Evolutionary conservation across 2,888 invertebrate species (phyloP), one percentile per base, ranked within the genome.

Genomic region (Choristoneura rosaceana): DNA sequence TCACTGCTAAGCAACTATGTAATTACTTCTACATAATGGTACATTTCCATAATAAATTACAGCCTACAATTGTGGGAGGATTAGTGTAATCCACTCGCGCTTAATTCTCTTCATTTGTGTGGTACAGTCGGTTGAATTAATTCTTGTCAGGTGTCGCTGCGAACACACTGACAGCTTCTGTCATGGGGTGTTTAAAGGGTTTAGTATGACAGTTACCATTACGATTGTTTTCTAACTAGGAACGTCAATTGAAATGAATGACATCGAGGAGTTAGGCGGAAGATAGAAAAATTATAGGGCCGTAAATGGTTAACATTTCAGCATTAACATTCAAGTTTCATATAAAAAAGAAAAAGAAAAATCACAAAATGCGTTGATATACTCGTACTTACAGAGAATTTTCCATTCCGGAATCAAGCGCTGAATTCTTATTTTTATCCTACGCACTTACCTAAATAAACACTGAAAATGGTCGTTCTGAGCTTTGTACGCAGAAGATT

Each of bases 51-150:
- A 62, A 62, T 71, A 41, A 70, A 70, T 71, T 55, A 61, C 52
- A 59, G 17, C 52, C 52, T 52, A 63, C 62, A 61, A 74, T 69
- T 52, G 59, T 45, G 52, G 43, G 60, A 41, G 68, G 69, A 62
- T 81, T 77, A 81, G 25, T 62, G 33, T 76, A 74, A 81, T 80
- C 80, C 75, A 76, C 63, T 76, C 45, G 50, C 25, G 34, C 59
- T 17, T 70, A 70, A 74, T 74, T 68, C 74, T 17, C 50, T 45
- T 68, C 38, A 15, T 76, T 74, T 71, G 65, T 62, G 55, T 64
- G 70, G 52, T 69, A 63, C 63, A 76, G 74, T 52, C 71, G 41
- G 74, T 74, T 80, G 69, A 80, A 81, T 80, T 77, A 80, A 78
- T 74, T 60, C 70, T 71, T 76, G 76, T 76, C 78, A 77, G 52